A percentile compares a stretch with the other conserved stretches of the same genome.
phyloP scores from a whole-genome alignment of 2,113 vertebrate species.

The Ardeotis arabs region DNA sequence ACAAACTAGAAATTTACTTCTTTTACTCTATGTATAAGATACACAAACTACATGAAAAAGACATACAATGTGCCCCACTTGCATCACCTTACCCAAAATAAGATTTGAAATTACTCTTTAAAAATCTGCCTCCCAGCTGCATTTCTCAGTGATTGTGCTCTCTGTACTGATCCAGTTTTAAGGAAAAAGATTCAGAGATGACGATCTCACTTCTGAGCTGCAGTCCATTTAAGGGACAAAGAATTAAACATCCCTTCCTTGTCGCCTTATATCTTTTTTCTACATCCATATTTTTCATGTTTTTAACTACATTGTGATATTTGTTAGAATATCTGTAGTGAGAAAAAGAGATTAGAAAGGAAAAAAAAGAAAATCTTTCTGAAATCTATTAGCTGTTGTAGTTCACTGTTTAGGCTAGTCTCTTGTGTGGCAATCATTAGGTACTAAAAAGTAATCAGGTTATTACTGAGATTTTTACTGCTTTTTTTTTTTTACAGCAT shows the following conservation, averaged over 20 bases:
- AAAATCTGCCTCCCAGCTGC: background rate
- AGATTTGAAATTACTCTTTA: background rate
- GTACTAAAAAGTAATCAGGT: slow-evolving; percentile 34
- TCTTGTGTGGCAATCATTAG: slow-evolving; percentile 3
- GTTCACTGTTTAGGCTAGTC: background rate
- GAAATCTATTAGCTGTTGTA: background rate
- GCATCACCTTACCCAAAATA: background rate
- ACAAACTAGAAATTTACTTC: background rate
- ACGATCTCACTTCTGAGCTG: background rate
- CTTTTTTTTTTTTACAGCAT: background rate
- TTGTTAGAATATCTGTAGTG: background rate
- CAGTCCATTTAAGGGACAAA: background rate
- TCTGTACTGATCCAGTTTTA: background rate
- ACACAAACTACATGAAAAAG: background rate
- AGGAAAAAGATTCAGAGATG: background rate
- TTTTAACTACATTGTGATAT: background rate
- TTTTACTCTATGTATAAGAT: background rate
- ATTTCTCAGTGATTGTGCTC: background rate
- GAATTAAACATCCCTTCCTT: background rate
- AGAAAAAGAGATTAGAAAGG: background rate
- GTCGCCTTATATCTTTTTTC: background rate
- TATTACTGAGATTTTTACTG: background rate
- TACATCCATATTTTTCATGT: background rate
- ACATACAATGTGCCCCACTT: background rate
- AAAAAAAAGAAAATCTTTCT: background rate